Base-by-base conservation (phyloP, 35 echinoderm and acorn worm species). In the Apostichopus californicus region DNA sequence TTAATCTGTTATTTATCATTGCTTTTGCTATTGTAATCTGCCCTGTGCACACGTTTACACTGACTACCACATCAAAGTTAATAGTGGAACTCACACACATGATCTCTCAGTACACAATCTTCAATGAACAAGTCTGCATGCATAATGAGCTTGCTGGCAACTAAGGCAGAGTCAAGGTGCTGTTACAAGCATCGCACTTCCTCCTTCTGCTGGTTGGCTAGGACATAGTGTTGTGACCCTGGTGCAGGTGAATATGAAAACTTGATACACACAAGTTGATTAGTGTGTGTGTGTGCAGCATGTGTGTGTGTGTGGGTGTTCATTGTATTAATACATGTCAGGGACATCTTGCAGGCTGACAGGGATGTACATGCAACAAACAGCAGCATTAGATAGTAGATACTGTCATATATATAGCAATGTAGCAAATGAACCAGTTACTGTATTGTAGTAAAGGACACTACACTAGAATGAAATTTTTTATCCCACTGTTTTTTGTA, bases 121-220 rank as follows among this genome's bases (percentile, higher is more conserved):
- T 75, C 60, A 89, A 72, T 68, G 68, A 89, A 82, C 80, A 72
- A 89, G 60, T 52, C 68, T 89, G 86, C 60, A 89, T 89, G 86
- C 86, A 89, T 89, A 89, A 89, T 89, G 57, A 89, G 86, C 86
- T 89, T 89, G 86, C 86, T 89, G 61, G 81, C 68, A 89, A 75
- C 86, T 89, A 89, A 75, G 86, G 86, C 86, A 89, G 60, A 89
- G 86, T 89, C 61, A 89, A 89, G 68, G 21, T 89, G 86, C 86
- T 89, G 61, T 89, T 89, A n/a, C 57, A 65, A 34, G 13, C 24
- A 89, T 12, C 1, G 22, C 57, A 89, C 68, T 66, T 55, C 60
- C 86, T 89, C 86, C 86, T 64, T 21, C 68, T 54, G 24, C 9
- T 52, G 34, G 80, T 34, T n/a, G 10, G 26, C 17, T 18, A 75